Conservation (phyloP, 2,113 vertebrate species). For the Trinectes maculatus region DNA sequence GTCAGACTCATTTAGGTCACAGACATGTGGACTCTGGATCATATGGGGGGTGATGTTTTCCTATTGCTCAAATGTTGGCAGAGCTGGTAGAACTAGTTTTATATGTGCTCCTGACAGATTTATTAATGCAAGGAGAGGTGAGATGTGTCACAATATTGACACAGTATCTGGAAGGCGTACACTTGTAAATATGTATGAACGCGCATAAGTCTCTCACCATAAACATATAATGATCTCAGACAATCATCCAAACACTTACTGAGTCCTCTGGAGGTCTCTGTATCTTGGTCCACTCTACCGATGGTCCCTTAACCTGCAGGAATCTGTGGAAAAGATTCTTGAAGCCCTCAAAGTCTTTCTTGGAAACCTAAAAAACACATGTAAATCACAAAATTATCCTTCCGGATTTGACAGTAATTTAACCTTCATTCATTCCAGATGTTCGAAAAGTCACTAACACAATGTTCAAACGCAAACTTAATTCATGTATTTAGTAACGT, state of each 20-base stretch:
- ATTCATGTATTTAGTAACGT: no score
- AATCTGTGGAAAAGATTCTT: conserved; percentile 95
- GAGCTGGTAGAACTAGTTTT: no score
- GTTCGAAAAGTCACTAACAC: background rate
- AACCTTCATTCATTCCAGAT: background rate
- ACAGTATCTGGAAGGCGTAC: no score
- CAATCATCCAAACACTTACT: conserved; percentile 69
- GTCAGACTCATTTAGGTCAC: background rate
- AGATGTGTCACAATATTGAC: background rate
- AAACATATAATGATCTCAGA: background rate
- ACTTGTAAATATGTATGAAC: no score
- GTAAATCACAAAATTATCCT: no score
- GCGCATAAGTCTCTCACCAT: background rate
- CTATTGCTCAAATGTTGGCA: background rate
- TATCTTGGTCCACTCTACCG: conserved; percentile 97
- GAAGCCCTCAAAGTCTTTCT: conserved; percentile 95
- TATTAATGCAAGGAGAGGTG: no score
- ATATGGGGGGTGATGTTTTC: background rate
- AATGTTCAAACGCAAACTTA: no score
- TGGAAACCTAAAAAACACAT: conserved; percentile 86
- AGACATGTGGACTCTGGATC: background rate
- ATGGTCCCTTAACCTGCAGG: conserved; percentile 95
- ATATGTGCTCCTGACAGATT: no score
- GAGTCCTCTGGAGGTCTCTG: conserved; percentile 96
- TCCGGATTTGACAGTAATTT: background rate